Conservation (phyloP, 2,113 vertebrate genomes). For the Hippocampus mohnikei region DNA sequence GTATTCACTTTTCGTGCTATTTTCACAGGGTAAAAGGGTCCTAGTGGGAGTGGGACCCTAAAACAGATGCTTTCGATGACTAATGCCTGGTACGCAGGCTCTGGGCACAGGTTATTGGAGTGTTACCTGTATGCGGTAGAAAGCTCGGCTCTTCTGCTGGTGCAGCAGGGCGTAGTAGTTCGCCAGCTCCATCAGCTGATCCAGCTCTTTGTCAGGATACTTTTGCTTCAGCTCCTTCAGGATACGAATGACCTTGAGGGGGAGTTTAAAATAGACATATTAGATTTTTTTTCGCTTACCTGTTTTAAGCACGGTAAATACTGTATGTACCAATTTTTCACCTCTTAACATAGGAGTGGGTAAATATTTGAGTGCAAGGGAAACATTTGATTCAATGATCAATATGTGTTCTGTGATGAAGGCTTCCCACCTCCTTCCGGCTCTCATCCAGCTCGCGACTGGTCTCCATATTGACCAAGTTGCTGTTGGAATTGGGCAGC, state of each 20-base stretch:
- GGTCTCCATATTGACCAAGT: constrained; percentile 74
- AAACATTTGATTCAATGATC: not conserved
- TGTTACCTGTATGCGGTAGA: constrained; percentile 84
- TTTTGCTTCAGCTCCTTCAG: constrained; percentile 94
- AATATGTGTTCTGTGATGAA: no score
- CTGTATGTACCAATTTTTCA: not conserved
- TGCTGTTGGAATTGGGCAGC: constrained; percentile 66
- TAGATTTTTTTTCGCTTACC: not conserved
- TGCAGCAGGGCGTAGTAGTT: constrained; percentile 92
- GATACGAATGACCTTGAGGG: constrained; percentile 84
- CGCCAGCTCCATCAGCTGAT: constrained; percentile 89
- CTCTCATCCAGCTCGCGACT: constrained; percentile 87
- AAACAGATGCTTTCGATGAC: no score
- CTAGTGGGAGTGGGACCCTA: no score
- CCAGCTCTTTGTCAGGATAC: constrained; percentile 90
- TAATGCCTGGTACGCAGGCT: not conserved
- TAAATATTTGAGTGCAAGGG: not conserved
- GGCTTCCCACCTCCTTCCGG: constrained; percentile 79
- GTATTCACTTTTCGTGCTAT: no score
- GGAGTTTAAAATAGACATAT: not conserved
- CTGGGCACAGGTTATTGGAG: constrained; percentile 4
- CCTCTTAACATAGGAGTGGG: not conserved
- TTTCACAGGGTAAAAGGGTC: no score
- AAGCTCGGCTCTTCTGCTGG: constrained; percentile 96
- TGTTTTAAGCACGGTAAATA: not conserved